These are phyloP conservation scores for Brachionichthys hirsutus DNA, from an alignment of 2,113 vertebrate species.

Conservation along the genomic window DNA sequence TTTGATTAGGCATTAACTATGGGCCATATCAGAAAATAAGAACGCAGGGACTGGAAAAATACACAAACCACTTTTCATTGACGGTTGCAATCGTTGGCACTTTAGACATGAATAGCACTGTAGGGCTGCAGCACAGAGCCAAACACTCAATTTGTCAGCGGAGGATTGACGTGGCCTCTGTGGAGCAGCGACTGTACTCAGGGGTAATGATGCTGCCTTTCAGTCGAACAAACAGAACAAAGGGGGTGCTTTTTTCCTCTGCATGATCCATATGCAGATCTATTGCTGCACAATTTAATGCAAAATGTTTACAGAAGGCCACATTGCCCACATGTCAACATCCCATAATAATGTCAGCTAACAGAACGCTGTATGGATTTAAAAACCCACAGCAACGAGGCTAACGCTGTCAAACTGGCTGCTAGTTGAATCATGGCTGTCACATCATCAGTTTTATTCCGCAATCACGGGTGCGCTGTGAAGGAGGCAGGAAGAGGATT, in stretches of 20 bases:
- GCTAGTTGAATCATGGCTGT: too few relatives aligned
- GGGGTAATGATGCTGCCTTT: slow-evolving; percentile 35
- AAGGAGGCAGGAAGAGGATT: too few relatives aligned
- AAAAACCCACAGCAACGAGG: too few relatives aligned
- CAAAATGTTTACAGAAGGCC: too few relatives aligned
- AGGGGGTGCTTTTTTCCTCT: slow-evolving; percentile 18
- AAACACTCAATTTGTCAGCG: slow-evolving; percentile 56
- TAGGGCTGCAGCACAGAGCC: slow-evolving; percentile 44
- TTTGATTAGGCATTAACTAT: slow-evolving; percentile 30
- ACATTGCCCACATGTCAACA: too few relatives aligned
- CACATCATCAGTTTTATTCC: too few relatives aligned
- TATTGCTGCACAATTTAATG: too few relatives aligned
- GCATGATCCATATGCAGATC: slow-evolving; percentile 7
- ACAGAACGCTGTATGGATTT: too few relatives aligned
- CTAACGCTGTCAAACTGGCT: too few relatives aligned
- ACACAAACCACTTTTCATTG: slow-evolving; percentile 36
- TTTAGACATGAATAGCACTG: slow-evolving; percentile 58
- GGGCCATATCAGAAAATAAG: slow-evolving; percentile 5
- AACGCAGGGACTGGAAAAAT: slow-evolving; percentile 15
- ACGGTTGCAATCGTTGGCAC: slow-evolving; percentile 47
- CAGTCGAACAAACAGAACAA: slow-evolving; percentile 36
- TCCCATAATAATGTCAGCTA: too few relatives aligned
- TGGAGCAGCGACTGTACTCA: slow-evolving; percentile 35
- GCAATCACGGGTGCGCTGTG: too few relatives aligned
- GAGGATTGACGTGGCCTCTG: slow-evolving; percentile 30